Base-by-base conservation (phyloP, 2,113 vertebrate genomes). In the Conger conger region DNA sequence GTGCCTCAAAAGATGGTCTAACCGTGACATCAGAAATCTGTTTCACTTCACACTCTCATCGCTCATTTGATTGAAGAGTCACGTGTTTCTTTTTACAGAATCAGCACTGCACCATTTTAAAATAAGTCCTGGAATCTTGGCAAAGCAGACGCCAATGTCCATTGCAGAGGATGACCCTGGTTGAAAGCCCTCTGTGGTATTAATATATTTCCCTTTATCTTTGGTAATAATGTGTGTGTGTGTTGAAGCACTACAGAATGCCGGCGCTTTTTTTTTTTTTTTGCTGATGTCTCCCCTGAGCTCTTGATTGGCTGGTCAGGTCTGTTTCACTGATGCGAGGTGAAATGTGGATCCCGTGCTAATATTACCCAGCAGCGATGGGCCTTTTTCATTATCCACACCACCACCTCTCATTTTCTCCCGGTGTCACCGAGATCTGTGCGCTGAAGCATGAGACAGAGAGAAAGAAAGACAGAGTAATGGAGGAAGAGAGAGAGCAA, bases 141-240 rank as follows among this genome's bases (percentile, higher is more conserved):
- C 36, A 27, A 54, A 80, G 33, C 13, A 11, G 36, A 37, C 3
- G 7, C 30, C 50, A 15, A 15, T 60, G 76, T 40, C 77, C 33
- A 13, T 0, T 36, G 53, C 50, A 40, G 30, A 42, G 57, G 20
- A 63, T 27, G 57, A 23, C 3, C 15, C 54, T 53, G 53, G 13
- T 60, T 37, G 18, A 42, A 79, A 63, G 42, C 79, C 53, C 30
- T 73, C 63, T 53, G 33, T 63, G 37, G n/a, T 27, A 68, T 80
- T 36, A 68, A 37, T 17, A 40, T 53, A 23, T 79, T 73, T 84
- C 79, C 76, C 35, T n/a, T 81, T 54, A 37, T 68, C 60, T 82
- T 63, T 16, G 35, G 63, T 36, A 68, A 68, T 82, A 68, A 68
- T 82, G 60, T 57, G n/a, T 81, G n/a, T 81, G 84, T 60, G 42